A percentile compares a stretch with the other conserved stretches of the same genome.
Conservation (phyloP, 2,113 vertebrate species). For the Gobiocypris rarus region DNA sequence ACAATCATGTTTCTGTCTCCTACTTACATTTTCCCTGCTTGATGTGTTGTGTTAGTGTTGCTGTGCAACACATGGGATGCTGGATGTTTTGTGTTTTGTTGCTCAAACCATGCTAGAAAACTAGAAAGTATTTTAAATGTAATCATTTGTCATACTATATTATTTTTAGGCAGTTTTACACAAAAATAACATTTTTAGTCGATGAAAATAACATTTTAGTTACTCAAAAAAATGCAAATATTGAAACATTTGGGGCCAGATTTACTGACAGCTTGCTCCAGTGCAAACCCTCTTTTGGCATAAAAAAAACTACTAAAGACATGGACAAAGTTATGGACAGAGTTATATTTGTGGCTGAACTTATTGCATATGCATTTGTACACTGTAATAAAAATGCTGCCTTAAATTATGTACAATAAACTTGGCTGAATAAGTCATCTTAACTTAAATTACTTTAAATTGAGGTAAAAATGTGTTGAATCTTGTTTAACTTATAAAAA, state of each 20-base stretch:
- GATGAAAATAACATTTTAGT: not conserved
- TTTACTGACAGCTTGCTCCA: not conserved
- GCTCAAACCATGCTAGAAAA: constrained; percentile 26
- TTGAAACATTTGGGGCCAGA: no score
- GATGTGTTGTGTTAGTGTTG: constrained; percentile 28
- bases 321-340: no score
- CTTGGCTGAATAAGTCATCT: no score
- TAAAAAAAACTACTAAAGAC: no score
- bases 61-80: not conserved
- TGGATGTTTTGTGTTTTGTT: constrained; percentile 12
- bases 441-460: no score
- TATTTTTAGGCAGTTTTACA: not conserved
- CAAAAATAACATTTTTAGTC: not conserved
- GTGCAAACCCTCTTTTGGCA: no score
- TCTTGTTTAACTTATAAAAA: no score
- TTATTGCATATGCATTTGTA: no score
- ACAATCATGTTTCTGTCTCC: constrained; percentile 31
- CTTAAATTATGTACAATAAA: no score
- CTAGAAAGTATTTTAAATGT: not conserved
- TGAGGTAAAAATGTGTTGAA: no score
- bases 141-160: not conserved
- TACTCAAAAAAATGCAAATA: not conserved
- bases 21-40: constrained; percentile 19
- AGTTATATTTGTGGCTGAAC: no score
- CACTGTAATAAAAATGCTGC: no score